These are phyloP conservation scores for Orthosia cruda DNA, from an alignment of 2,888 invertebrate genomes.

Conservation along the genomic window DNA sequence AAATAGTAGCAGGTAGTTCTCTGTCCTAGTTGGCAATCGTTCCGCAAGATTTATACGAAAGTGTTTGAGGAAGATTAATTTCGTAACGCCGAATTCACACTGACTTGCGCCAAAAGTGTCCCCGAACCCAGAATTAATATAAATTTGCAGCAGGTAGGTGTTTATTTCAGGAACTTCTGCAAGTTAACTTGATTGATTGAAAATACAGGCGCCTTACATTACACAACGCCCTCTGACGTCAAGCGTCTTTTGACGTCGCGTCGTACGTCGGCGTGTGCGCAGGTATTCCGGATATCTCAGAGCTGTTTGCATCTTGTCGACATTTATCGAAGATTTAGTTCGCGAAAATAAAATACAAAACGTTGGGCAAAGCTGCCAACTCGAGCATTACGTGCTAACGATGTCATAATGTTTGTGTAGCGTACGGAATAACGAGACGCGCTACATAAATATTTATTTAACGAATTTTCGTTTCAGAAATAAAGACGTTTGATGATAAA, in stretches of 20 bases:
- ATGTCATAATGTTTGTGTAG: slow-evolving; percentile 53
- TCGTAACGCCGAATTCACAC: slow-evolving; percentile 3
- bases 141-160: slow-evolving; percentile 28
- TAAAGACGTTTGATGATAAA: slow-evolving; percentile 53
- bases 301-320: slow-evolving; percentile 34
- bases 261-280: slow-evolving; percentile 28
- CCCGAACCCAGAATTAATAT: slow-evolving; percentile 22
- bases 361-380: slow-evolving; percentile 44
- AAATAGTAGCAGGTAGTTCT: not conserved
- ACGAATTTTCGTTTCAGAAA: slow-evolving; percentile 40
- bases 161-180: slow-evolving; percentile 36
- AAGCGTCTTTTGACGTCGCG: slow-evolving; percentile 52
- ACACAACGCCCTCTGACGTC: slow-evolving; percentile 57
- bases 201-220: slow-evolving; percentile 34
- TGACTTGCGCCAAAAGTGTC: slow-evolving; percentile 34
- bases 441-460: slow-evolving; percentile 58
- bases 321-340: slow-evolving; percentile 53
- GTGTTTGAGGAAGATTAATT: slow-evolving; percentile 45
- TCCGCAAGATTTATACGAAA: slow-evolving; percentile 27
- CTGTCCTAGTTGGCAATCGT: slow-evolving; percentile 46
- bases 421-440: slow-evolving; percentile 32
- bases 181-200: slow-evolving; percentile 2
- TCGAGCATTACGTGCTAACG: slow-evolving; percentile 44
- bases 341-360: slow-evolving; percentile 62
- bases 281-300: slow-evolving; percentile 53